phyloP scores from a whole-genome alignment of 1,140 invertebrate genomes.

The Cyphomyrmex costatus region DNA sequence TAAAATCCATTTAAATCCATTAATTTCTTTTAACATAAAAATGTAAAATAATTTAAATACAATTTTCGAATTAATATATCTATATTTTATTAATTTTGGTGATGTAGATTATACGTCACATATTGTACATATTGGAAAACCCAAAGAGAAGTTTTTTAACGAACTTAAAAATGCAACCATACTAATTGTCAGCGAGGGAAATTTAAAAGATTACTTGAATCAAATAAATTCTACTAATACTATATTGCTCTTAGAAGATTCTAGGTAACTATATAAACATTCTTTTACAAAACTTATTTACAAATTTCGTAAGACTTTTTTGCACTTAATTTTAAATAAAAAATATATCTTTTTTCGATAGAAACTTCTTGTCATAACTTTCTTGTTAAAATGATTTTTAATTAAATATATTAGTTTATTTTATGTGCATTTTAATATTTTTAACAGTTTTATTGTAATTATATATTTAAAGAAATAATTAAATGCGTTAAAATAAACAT shows the following conservation, averaged over 20 bases:
- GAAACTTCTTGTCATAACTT: neutral
- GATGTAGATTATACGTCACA: constrained; percentile 78
- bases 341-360: neutral
- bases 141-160: constrained; percentile 76
- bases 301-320: neutral
- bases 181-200: constrained; percentile 81
- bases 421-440: neutral
- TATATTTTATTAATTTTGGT: constrained; percentile 1
- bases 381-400: neutral
- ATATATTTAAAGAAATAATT: neutral
- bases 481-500: neutral
- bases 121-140: constrained; percentile 81
- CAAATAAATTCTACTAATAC: constrained; percentile 75
- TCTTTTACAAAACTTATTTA: constrained; percentile 4
- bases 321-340: neutral
- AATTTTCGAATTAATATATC: neutral
- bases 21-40: neutral
- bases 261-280: constrained; percentile 73
- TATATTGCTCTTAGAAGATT: constrained; percentile 81
- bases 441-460: neutral
- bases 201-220: constrained; percentile 78
- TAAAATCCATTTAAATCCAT: neutral
- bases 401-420: neutral
- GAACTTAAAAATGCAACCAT: constrained; percentile 78
- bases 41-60: neutral